These are phyloP conservation scores for Pygoscelis adeliae DNA, from an alignment of 2,113 vertebrate genomes.

Conservation along the genomic window DNA sequence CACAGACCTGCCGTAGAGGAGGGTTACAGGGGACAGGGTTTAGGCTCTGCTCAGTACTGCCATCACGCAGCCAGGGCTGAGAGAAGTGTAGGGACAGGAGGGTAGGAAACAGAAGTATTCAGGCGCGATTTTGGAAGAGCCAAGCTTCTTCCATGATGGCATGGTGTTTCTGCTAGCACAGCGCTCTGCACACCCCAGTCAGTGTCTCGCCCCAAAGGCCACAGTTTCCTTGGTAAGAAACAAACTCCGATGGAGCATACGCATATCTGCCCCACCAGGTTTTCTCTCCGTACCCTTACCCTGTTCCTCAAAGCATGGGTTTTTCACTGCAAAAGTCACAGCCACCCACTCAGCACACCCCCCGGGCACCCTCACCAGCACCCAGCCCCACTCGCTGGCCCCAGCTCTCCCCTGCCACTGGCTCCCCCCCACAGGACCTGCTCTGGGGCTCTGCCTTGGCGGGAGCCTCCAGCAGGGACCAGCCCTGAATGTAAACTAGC, in stretches of 20 bases:
- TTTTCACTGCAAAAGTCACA: not conserved
- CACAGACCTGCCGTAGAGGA: not conserved
- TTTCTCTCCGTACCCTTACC: not conserved
- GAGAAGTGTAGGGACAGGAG: not conserved
- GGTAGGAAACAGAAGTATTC: not conserved
- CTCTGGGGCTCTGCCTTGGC: not conserved
- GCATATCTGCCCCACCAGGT: not conserved
- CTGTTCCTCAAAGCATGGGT: not conserved
- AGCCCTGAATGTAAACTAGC: not conserved
- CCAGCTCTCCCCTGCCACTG: not conserved
- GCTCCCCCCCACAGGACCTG: not conserved
- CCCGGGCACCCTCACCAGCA: not conserved
- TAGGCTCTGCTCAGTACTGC: not conserved
- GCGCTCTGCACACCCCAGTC: not conserved
- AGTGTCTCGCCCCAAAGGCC: not conserved
- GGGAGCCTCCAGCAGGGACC: not conserved
- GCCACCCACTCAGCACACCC: not conserved
- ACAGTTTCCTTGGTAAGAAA: not conserved
- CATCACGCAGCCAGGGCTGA: not conserved
- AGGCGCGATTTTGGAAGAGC: not conserved
- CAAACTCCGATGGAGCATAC: not conserved
- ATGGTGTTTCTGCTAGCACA: not conserved
- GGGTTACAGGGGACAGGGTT: fast-evolving
- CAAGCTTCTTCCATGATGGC: not conserved
- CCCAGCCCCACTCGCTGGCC: not conserved